Base-by-base conservation (phyloP, 2,113 vertebrate species). In the Globicephala melas region DNA sequence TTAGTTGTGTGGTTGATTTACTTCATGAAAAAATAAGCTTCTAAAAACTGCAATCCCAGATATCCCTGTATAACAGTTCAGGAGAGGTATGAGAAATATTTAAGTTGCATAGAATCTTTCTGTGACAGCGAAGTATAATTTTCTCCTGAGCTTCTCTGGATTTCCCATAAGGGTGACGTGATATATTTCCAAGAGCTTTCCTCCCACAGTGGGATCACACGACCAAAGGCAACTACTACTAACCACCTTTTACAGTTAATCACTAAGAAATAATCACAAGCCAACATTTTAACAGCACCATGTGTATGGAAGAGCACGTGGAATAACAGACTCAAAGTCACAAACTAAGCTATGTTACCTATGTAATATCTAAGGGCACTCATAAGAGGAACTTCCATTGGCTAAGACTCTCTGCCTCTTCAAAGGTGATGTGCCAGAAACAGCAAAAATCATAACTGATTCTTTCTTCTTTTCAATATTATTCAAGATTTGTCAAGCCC, bases 241-340 rank as follows among this genome's bases (percentile, higher is more conserved):
- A 89, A 71, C 55, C 25, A 31, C 71, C 25, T 91, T 91, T 84
- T 67, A 28, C 79, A 86, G 23, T 71, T 95, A 62, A 41, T 87
- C 91, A 68, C n/a, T 85, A 94, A 88, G 53, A 91, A 68, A 71
- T 73, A 77, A 89, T 70, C 25, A 93, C 31, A 92, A 92, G 10
- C 9, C 73, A 94, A 70, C 13, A 67, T 95, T 81, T 89, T 60
- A 90, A 81, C 73, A 94, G 36, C 21, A 60, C n/a, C 33, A 55
- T 33, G 28, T 53, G 3, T 47, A 80, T 12, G 13, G 50, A 44
- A 76, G 21, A 95, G 50, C 31, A 80, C 6, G n/a, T 17, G 28
- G n/a, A 62, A 44, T 86, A 38, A 94, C n/a, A 68, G 6, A 73
- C 0, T 28, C 53, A 93, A 87, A 58, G 81, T 25, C 68, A 95